A percentile compares a stretch with the other conserved stretches of the same genome.
Evolutionary conservation across 1,140 invertebrate species (phyloP).

Genomic region (Odontomachus brunneus): DNA sequence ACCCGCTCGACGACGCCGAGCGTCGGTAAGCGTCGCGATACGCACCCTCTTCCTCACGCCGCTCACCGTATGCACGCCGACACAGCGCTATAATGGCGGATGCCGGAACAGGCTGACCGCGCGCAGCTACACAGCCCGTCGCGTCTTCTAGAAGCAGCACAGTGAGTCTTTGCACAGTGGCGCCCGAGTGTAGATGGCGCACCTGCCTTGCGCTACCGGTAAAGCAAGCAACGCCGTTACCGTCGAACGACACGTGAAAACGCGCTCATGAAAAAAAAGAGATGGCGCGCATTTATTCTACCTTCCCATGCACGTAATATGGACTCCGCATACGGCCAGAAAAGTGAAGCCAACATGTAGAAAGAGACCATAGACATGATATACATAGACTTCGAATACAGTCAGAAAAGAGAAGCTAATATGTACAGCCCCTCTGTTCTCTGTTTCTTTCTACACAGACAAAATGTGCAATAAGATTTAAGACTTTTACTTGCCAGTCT

Average conservation of each 20-base stretch:
- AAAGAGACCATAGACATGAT: too few species aligned
- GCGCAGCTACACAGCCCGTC: slow-evolving; percentile 72
- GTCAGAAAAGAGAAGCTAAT: too few species aligned
- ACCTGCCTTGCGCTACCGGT: background rate
- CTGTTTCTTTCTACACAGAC: too few species aligned
- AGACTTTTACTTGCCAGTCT: too few species aligned
- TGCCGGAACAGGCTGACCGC: slow-evolving; percentile 70
- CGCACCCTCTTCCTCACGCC: slow-evolving; percentile 41
- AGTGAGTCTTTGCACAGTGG: slow-evolving; percentile 73
- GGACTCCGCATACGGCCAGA: too few species aligned
- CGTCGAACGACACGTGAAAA: background rate
- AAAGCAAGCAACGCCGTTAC: background rate
- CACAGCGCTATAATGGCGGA: slow-evolving; percentile 79
- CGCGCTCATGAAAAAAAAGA: background rate
- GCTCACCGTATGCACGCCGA: slow-evolving; percentile 73
- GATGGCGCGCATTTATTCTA: slow-evolving; percentile 10
- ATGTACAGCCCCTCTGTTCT: too few species aligned
- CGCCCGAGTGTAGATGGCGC: slow-evolving; percentile 58
- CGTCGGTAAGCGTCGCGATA: slow-evolving; percentile 83
- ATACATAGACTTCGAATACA: too few species aligned
- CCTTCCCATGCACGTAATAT: too few species aligned
- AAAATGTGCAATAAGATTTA: too few species aligned
- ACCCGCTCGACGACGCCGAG: slow-evolving; percentile 79
- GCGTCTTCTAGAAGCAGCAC: slow-evolving; percentile 22
- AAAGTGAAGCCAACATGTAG: too few species aligned